Base-by-base conservation (phyloP, 2,113 vertebrate species). In the Nibea albiflora region DNA sequence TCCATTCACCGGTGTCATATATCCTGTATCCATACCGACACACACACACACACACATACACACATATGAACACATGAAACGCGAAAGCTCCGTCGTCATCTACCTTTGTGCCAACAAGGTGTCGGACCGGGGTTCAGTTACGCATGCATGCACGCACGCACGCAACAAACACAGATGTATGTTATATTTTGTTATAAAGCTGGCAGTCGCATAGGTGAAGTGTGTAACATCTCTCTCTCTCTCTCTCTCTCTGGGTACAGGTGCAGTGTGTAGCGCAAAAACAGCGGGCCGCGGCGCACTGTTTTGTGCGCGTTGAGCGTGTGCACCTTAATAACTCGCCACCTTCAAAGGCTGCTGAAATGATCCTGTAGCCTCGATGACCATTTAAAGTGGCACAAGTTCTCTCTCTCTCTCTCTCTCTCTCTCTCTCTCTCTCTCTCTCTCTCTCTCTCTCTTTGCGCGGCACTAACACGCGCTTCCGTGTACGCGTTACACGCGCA, bases 61-160 rank as follows among this genome's bases (percentile, higher is more conserved):
- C 49, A 60, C 56, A 9, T 19, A 46, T 1, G 7, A 35, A 42
- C 58, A 47, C 28, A 63, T 42, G 46, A 54, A 44, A 31, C 17
- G 8, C 16, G 15, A n/a, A 66, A 64, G 47, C 58, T 70, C 16
- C 28, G 64, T 47, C 76, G 35, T 24, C 52, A 76, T 60, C 20
- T 7, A 22, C 42, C 49, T 63, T 3, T 50, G 74, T 42, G 61
- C 20, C 66, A 69, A 46, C 42, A 54, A 72, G 65, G 68, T 89
- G 17, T 44, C 44, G 56, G 52, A 52, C 64, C 39, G 16, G 62
- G 57, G 72, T 64, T 73, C 53, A 58, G 42, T 31, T 53, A 42
- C 49, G n/a, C n/a, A n/a, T n/a, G 68, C 78, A 67, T 60, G n/a
- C 71, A 10, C 44, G 22, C 44, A 54, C 24, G n/a, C 60, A 15